Conservation (phyloP, 2,113 vertebrate genomes). For the Proterorhinus semilunaris region DNA sequence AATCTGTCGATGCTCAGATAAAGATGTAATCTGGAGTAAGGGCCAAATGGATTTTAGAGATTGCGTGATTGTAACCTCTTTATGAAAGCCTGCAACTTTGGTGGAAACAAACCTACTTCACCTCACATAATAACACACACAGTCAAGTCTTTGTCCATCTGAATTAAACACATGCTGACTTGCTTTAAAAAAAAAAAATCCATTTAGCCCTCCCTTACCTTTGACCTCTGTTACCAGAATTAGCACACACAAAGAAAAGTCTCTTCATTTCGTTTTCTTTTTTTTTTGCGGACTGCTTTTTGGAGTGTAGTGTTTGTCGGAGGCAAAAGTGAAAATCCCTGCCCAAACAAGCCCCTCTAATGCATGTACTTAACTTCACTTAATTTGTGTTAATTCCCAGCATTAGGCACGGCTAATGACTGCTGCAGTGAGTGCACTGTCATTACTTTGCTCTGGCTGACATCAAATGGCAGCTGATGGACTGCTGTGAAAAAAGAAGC, state of each 20-base stretch:
- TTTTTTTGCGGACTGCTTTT: no score
- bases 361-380: conserved; percentile 76
- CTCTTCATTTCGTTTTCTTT: no score
- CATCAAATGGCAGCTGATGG: conserved; percentile 73
- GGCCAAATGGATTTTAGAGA: conserved; percentile 74
- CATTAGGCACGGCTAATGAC: conserved; percentile 72
- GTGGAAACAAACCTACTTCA: conserved; percentile 10
- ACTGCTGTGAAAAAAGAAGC: conserved; percentile 36
- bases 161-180: not conserved
- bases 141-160: not conserved
- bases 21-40: conserved; percentile 66
- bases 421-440: conserved; percentile 70
- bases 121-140: conserved; percentile 2
- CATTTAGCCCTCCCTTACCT: conserved; percentile 49
- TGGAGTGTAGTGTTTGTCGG: conserved; percentile 17
- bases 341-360: conserved; percentile 70
- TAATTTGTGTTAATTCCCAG: conserved; percentile 77
- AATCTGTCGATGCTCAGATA: conserved; percentile 72
- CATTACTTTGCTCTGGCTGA: conserved; percentile 70
- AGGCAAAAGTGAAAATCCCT: conserved; percentile 60
- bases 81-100: conserved; percentile 45
- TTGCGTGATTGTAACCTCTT: conserved; percentile 71
- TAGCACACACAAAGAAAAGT: no score
- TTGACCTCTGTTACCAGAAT: not conserved
- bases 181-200: not conserved